phyloP scores from a whole-genome alignment of 2,888 invertebrate genomes.

The Scaeva pyrastri region DNA sequence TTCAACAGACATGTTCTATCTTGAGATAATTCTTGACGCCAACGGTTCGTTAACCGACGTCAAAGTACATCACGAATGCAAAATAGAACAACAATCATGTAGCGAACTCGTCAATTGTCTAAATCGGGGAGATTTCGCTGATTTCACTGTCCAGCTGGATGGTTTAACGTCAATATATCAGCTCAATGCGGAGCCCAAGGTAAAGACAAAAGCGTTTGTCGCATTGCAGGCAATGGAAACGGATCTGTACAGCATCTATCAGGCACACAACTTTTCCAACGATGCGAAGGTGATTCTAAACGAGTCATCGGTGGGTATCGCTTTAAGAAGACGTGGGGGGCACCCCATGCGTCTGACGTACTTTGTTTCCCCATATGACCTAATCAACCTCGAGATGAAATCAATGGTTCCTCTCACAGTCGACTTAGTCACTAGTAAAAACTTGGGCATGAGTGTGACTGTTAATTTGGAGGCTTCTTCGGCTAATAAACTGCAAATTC shows the following conservation, averaged over 20 bases:
- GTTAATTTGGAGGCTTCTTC: conserved; percentile 95
- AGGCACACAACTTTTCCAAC: conserved; percentile 90
- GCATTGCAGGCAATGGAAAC: conserved; percentile 96
- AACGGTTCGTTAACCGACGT: conserved; percentile 95
- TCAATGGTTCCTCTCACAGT: conserved; percentile 90
- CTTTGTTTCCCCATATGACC: conserved; percentile 96
- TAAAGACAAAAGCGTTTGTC: conserved; percentile 96
- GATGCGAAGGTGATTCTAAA: conserved; percentile 89
- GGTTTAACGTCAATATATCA: conserved; percentile 96
- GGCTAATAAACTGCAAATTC: conserved; percentile 87
- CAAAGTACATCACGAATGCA: conserved; percentile 95
- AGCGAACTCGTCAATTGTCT: conserved; percentile 94
- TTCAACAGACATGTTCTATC: conserved; percentile 98
- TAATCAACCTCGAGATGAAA: conserved; percentile 90
- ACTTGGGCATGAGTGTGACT: conserved; percentile 93
- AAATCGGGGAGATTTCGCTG: conserved; percentile 93
- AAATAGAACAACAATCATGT: conserved; percentile 92
- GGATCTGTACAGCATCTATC: conserved; percentile 92
- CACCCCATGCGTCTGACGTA: conserved; percentile 97
- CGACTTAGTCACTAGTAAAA: conserved; percentile 88
- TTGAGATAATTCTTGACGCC: conserved; percentile 94
- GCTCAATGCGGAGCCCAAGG: conserved; percentile 96
- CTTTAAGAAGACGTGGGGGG: conserved; percentile 93
- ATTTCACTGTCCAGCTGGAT: conserved; percentile 96
- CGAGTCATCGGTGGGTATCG: conserved; percentile 94